Base-by-base conservation (phyloP, 1,140 invertebrate genomes). In the Eciton burchellii region DNA sequence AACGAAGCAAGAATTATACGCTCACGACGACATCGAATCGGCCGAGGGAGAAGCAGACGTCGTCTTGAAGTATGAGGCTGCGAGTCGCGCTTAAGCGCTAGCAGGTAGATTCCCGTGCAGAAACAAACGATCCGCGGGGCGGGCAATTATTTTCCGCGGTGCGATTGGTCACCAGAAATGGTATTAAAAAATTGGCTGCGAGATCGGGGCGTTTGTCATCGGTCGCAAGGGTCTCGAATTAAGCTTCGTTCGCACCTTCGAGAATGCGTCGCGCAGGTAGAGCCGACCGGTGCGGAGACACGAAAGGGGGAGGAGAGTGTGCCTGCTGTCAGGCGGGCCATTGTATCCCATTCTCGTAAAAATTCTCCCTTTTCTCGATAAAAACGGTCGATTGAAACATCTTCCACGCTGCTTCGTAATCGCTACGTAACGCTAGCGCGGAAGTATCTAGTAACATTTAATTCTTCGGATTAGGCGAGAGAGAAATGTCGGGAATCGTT, bases 111-210 rank as follows among this genome's bases (percentile, higher is more conserved):
- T 89, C 84, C 49, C 81, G 86, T 60, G 71, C 57, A 85, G 83
- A 86, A 91, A 92, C 89, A 90, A 92, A 92, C 90, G 91, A 89
- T 88, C 86, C 74, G 54, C 81, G 84, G 85, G 73, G 74, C 62
- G 24, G 77, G 60, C 74, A 59, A 86, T 89, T 85, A 88, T 81
- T 88, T 88, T 85, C 77, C 66, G n/a, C 68, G 72, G 49, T 63
- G 86, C 87, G 87, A 88, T 88, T 74, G 87, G 77, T 87, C 83
- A 47, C 73, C 81, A 85, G 82, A 88, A 85, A 85, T 73, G 87
- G 83, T 88, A 85, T 88, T 83, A 89, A 89, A 89, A 89, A 89
- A 89, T 89, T 89, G 79, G 72, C 65, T 66, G 66, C 4, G 76
- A 57, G 63, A 26, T 83, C 70, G 83, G 49, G 35, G 60, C 89